Evolutionary conservation across 2,113 vertebrate species (phyloP), one percentile per base, ranked within the genome.

Genomic region (Cettia cetti): DNA sequence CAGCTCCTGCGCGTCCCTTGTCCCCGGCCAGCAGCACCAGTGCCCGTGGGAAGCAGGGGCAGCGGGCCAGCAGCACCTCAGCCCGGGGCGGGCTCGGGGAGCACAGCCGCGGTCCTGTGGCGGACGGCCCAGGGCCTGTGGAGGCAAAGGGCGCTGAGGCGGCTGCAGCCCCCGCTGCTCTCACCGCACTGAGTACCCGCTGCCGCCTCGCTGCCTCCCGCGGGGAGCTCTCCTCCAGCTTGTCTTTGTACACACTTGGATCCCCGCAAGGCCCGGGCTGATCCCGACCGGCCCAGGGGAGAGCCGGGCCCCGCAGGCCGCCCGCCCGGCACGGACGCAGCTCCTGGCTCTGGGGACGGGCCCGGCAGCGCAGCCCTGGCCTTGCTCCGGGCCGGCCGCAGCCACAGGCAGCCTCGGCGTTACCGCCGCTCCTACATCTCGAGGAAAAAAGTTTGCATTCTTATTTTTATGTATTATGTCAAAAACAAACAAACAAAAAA

Each of bases 91-190:
- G 7, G 26, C 63, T 16, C 24, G 60, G 60, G 60, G 56, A 52
- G n/a, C 56, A 11, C n/a, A 15, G 56, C n/a, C 56, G 21, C 56
- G 39, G 39, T 1, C 20, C 54, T 15, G 13, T 0, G 5, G 2
- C 14, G 31, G 7, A 6, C 5, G 0, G 16, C 23, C 64, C 44
- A 0, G 7, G 13, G 45, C 22, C 39, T 3, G 2, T 2, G 19
- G 54, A 11, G 45, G 13, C n/a, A 6, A 6, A 16, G n/a, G 14
- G 17, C 2, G 2, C 6, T 30, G 11, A 20, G 9, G 6, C 9
- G 44, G 16, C 39, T 59, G 12, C 24, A 30, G 70, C n/a, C 18
- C 20, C 16, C 9, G 20, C 24, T 9, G 13, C 52, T 15, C 28
- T 12, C 11, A 16, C 16, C 20, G 27, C 31, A 1, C 45, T 7